Conservation (phyloP, 1,140 invertebrate genomes). For the Eciton burchellii region DNA sequence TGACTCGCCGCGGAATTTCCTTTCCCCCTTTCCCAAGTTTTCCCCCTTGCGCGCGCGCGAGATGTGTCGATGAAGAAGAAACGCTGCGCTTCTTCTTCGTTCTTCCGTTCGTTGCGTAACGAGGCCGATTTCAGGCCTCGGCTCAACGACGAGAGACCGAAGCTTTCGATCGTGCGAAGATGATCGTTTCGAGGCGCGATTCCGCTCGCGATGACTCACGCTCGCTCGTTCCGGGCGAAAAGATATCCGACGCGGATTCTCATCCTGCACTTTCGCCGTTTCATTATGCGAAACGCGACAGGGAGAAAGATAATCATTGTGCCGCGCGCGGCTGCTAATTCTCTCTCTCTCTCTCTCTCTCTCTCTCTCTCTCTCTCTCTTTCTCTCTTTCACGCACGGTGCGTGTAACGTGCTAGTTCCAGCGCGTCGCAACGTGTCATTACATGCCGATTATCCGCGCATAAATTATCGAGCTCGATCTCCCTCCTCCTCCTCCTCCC, state of each 20-base stretch:
- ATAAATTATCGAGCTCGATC: constrained; percentile 29
- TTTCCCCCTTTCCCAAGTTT: not conserved
- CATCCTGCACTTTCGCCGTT: constrained; percentile 3
- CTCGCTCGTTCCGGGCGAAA: constrained; percentile 7
- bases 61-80: too few relatives aligned
- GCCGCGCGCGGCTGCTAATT: constrained; percentile 11
- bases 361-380: not conserved
- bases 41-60: too few relatives aligned
- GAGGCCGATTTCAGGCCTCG: too few relatives aligned
- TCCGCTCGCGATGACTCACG: constrained; percentile 4
- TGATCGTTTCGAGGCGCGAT: not conserved
- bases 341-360: not conserved
- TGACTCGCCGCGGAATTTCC: not conserved
- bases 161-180: not conserved
- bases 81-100: too few relatives aligned
- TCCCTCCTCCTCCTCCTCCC: too few relatives aligned
- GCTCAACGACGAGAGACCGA: too few relatives aligned
- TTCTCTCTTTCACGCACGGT: not conserved
- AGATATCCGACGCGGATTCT: not conserved
- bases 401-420: constrained; percentile 12
- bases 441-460: constrained; percentile 22
- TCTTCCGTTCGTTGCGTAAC: too few relatives aligned
- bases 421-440: constrained; percentile 7
- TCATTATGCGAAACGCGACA: constrained; percentile 7
- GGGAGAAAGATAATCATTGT: constrained; percentile 16